Percentiles rank a stretch among this genome's conserved stretches.
Evolutionary conservation across 1,140 invertebrate species (phyloP).

Genomic region (Thalassaphorura encarpata): DNA sequence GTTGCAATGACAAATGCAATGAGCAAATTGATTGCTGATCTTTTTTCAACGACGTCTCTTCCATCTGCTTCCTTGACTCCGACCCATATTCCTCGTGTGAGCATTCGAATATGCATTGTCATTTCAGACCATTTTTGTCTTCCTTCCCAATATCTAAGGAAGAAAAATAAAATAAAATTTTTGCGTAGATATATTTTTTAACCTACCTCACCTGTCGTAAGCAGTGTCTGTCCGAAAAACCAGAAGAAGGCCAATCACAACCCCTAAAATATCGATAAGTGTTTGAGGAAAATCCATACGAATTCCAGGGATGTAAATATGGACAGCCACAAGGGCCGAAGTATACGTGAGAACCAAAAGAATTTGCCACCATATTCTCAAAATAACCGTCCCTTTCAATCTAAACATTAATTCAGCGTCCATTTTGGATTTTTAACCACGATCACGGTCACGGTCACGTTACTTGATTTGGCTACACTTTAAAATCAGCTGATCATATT

Average conservation of each 20-base stretch:
- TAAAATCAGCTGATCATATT: no score
- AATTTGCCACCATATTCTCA: slow-evolving; percentile 18
- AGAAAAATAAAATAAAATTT: not conserved
- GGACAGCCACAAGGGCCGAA: not conserved
- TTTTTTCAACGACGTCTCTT: slow-evolving; percentile 5
- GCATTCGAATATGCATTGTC: slow-evolving; percentile 11
- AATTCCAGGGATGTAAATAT: slow-evolving; percentile 2
- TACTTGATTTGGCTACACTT: no score
- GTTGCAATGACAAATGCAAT: slow-evolving; percentile 10
- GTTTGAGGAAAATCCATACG: slow-evolving; percentile 11
- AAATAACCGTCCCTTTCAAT: slow-evolving; percentile 20
- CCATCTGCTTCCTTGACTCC: slow-evolving; percentile 8
- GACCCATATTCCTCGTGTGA: slow-evolving; percentile 18
- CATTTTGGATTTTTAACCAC: no score
- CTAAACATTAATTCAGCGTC: no score
- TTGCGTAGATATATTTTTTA: not conserved
- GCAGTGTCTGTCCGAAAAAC: slow-evolving; percentile 24
- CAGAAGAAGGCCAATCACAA: slow-evolving; percentile 13
- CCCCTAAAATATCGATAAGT: slow-evolving; percentile 13
- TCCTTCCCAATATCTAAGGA: slow-evolving; percentile 23
- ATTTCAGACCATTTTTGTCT: slow-evolving; percentile 18
- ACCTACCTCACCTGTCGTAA: slow-evolving; percentile 19
- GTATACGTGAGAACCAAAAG: slow-evolving; percentile 10
- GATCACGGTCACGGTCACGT: no score
- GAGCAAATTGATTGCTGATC: slow-evolving; percentile 9